Percentiles rank a stretch among this genome's conserved stretches.
Evolutionary conservation across 2,888 invertebrate genomes (phyloP).

Genomic region (Orthosia gothica): DNA sequence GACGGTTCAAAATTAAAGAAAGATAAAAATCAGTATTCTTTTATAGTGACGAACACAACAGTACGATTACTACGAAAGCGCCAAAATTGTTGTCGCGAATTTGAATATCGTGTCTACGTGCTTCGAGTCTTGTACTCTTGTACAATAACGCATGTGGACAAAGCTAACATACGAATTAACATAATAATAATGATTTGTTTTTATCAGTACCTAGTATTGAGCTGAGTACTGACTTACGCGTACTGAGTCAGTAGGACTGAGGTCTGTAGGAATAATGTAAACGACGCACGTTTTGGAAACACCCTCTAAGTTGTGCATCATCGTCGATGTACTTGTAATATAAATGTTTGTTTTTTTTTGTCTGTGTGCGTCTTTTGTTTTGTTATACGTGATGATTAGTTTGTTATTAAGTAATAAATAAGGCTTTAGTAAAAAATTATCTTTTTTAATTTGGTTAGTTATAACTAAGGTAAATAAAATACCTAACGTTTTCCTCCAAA

Average conservation of each 20-base stretch:
- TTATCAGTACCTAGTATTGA: slow-evolving; percentile 54
- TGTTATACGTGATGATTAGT: slow-evolving; percentile 32
- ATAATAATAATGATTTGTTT: slow-evolving; percentile 79
- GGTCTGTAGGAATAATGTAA: slow-evolving; percentile 63
- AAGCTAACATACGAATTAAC: slow-evolving; percentile 79
- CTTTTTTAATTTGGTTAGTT: neutral
- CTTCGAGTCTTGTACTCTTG: slow-evolving; percentile 72
- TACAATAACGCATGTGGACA: slow-evolving; percentile 74
- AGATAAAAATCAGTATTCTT: slow-evolving; percentile 51
- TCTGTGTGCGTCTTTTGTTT: slow-evolving; percentile 17
- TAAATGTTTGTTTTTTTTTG: slow-evolving; percentile 18
- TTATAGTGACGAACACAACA: slow-evolving; percentile 36
- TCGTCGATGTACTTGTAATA: slow-evolving; percentile 2
- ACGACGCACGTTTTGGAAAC: slow-evolving; percentile 76
- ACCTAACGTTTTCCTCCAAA: neutral
- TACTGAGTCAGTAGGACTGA: slow-evolving; percentile 72
- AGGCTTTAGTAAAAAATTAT: neutral
- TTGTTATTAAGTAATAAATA: neutral
- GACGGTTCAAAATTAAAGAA: slow-evolving; percentile 29
- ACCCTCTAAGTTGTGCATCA: slow-evolving; percentile 66
- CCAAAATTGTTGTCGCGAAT: slow-evolving; percentile 60
- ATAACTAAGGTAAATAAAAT: no score
- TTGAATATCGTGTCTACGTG: slow-evolving; percentile 78
- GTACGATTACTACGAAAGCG: slow-evolving; percentile 60
- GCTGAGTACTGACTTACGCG: slow-evolving; percentile 33